phyloP scores from a whole-genome alignment of 2,797 vertebrate species.

The Sebastes ruberrimus region DNA sequence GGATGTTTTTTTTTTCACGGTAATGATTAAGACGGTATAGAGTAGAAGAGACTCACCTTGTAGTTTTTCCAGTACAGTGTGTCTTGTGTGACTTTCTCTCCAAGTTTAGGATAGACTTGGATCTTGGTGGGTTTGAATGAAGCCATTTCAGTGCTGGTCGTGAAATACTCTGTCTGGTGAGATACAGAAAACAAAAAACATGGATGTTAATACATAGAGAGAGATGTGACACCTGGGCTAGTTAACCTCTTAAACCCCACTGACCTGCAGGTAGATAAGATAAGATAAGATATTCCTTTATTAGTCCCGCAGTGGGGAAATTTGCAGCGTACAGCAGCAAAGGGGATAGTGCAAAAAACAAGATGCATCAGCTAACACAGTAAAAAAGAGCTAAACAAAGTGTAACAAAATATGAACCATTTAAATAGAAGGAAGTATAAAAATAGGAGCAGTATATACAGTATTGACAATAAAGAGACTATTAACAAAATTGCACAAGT shows the following conservation, averaged over 20 bases:
- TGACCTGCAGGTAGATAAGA: background rate
- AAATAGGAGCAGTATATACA: too few species aligned
- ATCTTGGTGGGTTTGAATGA: conserved; percentile 88
- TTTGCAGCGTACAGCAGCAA: too few species aligned
- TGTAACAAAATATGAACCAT: too few species aligned
- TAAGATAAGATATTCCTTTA: too few species aligned
- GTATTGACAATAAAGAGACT: too few species aligned
- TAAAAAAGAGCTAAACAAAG: too few species aligned
- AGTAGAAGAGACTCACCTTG: conserved; percentile 78
- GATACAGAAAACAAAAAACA: background rate
- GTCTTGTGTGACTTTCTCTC: conserved; percentile 91
- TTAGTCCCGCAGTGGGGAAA: too few species aligned
- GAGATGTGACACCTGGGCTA: background rate
- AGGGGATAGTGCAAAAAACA: too few species aligned
- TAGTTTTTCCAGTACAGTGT: conserved; percentile 93
- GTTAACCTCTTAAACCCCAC: background rate
- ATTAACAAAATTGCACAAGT: too few species aligned
- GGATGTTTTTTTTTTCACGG: background rate
- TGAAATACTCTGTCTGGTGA: background rate
- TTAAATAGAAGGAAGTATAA: too few species aligned
- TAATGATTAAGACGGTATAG: fast-evolving
- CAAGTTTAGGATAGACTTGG: conserved; percentile 86
- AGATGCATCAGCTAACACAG: too few species aligned
- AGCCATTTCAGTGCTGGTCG: conserved; percentile 78
- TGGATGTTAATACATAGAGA: background rate